Evolutionary conservation across 1,140 invertebrate species (phyloP).

Genomic region (Formica selysi): DNA sequence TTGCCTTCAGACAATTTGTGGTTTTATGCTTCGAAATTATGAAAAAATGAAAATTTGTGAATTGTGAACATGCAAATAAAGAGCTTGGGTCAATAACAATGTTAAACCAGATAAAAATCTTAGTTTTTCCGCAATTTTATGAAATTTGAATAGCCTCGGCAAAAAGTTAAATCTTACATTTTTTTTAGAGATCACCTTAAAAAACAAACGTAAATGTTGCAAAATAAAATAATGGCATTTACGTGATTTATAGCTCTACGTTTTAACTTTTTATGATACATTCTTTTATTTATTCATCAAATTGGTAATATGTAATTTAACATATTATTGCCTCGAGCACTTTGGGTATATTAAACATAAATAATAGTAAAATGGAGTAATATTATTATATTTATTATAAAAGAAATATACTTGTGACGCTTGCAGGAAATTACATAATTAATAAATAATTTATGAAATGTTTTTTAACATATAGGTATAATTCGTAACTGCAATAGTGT

Average conservation of each 20-base stretch:
- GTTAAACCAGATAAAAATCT: neutral
- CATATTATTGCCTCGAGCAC: constrained; percentile 20
- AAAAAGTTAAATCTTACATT: neutral
- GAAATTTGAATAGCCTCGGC: neutral
- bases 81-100: neutral
- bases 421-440: constrained; percentile 37
- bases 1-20: neutral
- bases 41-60: constrained; percentile 30
- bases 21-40: neutral
- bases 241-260: neutral
- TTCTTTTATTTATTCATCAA: neutral
- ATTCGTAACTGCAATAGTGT: constrained; percentile 13
- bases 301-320: neutral
- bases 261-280: neutral
- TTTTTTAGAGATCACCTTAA: neutral
- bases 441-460: constrained; percentile 45
- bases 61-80: neutral
- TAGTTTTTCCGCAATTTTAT: neutral
- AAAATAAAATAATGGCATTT: neutral
- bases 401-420: constrained; percentile 61
- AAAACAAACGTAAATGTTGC: neutral
- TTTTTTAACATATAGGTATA: constrained; percentile 32
- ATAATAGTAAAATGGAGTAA: neutral
- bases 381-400: constrained; percentile 57
- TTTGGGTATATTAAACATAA: neutral